phyloP scores from a whole-genome alignment of 2,113 vertebrate genomes.

The Vulpes vulpes region DNA sequence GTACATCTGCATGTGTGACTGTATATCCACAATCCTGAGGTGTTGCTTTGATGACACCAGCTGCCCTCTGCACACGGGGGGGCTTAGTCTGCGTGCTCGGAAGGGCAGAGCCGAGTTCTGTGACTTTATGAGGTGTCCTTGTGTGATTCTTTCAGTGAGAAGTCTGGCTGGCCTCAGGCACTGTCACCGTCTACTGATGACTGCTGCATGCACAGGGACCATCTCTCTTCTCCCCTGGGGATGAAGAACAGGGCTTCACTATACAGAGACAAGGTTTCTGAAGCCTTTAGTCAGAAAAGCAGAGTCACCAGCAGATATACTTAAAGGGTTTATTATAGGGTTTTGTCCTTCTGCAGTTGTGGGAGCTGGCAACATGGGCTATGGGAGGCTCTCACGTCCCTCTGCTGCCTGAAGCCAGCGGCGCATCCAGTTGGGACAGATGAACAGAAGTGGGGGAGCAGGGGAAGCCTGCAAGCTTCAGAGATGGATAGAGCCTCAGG shows the following conservation, averaged over 20 bases:
- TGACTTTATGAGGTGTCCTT: not conserved
- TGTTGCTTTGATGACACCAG: not conserved
- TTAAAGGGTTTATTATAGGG: not conserved
- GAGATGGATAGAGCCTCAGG: accelerated
- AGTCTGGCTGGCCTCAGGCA: not conserved
- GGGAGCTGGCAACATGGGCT: accelerated
- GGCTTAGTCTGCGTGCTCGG: accelerated
- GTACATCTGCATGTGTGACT: no score
- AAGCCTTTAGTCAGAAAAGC: not conserved
- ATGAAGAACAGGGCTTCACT: not conserved
- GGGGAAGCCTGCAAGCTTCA: accelerated
- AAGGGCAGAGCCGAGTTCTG: not conserved
- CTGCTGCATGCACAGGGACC: accelerated
- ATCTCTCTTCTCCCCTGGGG: not conserved
- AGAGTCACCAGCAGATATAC: accelerated
- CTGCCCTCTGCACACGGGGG: not conserved
- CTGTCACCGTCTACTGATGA: not conserved
- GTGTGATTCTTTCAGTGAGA: accelerated
- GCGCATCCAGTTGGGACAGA: accelerated
- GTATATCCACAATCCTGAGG: no score
- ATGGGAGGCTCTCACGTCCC: accelerated
- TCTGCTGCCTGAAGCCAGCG: accelerated
- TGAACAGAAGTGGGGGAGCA: accelerated
- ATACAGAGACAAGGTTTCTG: not conserved
- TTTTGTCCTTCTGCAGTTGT: accelerated